Evolutionary conservation across 1,140 invertebrate genomes (phyloP).

Genomic region (Mactra quadrangularis): DNA sequence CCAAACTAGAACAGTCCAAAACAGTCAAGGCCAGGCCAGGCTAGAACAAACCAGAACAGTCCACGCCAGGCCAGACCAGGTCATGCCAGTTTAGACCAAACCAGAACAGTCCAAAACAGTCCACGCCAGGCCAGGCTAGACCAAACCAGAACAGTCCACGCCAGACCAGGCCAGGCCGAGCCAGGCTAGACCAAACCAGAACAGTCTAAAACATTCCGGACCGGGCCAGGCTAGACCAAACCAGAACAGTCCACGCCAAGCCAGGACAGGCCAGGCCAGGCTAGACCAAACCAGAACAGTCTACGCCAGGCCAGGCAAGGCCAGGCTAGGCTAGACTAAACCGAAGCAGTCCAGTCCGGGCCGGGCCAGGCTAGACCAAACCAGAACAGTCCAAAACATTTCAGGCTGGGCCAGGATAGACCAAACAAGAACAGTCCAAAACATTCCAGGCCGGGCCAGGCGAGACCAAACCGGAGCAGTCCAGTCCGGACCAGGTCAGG

Average conservation of each 20-base stretch:
- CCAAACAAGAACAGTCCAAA: not conserved
- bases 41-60: no score
- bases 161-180: conserved; percentile 19
- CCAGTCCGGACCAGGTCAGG: no score
- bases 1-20: no score
- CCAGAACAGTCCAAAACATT: not conserved
- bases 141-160: not conserved
- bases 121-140: no score
- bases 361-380: not conserved
- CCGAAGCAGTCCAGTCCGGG: not conserved
- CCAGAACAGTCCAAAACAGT: no score
- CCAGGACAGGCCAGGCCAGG: conserved; percentile 1
- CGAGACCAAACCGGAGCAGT: not conserved
- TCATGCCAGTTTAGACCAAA: no score
- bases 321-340: not conserved
- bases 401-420: not conserved
- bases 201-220: no score
- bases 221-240: no score
- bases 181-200: no score
- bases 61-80: no score
- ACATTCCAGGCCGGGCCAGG: not conserved
- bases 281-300: conserved; percentile 4
- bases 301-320: not conserved
- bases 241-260: not conserved
- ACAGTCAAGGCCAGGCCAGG: no score